phyloP scores from a whole-genome alignment of 2,888 invertebrate genomes.

The Odontocolon sp. region DNA sequence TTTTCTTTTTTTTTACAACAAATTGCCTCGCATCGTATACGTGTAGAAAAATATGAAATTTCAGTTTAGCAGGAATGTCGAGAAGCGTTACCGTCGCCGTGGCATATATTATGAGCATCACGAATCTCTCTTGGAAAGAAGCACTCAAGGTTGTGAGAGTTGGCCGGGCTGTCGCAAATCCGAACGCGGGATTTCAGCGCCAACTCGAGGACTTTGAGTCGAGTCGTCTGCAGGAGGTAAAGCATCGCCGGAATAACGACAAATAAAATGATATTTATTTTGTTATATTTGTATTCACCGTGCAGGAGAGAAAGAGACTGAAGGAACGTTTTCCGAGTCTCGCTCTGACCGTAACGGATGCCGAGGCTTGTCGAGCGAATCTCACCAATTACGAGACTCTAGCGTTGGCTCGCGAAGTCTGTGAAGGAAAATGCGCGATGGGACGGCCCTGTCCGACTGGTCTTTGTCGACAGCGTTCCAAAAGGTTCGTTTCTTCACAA shows the following conservation, averaged over 20 bases:
- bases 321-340: conserved; percentile 92
- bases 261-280: too few relatives aligned
- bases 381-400: conserved; percentile 92
- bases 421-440: conserved; percentile 93
- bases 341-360: conserved; percentile 87
- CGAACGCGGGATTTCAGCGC: conserved; percentile 96
- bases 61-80: conserved; percentile 97
- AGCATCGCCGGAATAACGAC: conserved; percentile 8
- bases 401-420: conserved; percentile 89
- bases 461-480: conserved; percentile 82
- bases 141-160: conserved; percentile 96
- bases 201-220: conserved; percentile 96
- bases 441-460: conserved; percentile 94
- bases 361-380: conserved; percentile 89
- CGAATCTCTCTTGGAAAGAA: conserved; percentile 94
- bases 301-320: conserved; percentile 92
- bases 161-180: conserved; percentile 96
- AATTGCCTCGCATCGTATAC: background rate
- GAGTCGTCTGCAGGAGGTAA: conserved; percentile 89
- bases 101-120: conserved; percentile 98
- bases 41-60: background rate
- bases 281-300: too few relatives aligned
- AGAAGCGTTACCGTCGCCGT: conserved; percentile 97
- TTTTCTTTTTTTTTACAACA: too few relatives aligned
- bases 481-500: conserved; percentile 75